Evolutionary conservation across 2,888 invertebrate genomes (phyloP).

Genomic region (Dolichopus griseipennis): DNA sequence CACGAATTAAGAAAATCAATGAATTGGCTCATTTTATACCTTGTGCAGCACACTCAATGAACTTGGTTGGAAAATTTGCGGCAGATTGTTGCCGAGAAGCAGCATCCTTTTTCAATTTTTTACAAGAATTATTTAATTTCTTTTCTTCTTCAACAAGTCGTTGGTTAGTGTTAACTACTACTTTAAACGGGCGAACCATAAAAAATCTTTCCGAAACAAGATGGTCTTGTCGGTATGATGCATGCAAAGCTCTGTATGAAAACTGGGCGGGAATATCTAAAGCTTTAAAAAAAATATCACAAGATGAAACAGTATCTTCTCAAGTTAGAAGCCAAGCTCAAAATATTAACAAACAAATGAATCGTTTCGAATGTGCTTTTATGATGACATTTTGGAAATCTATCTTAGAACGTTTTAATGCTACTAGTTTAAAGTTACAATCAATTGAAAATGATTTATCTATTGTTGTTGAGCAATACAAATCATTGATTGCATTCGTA

Average conservation of each 20-base stretch:
- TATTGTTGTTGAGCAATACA: background rate
- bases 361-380: slow-evolving; percentile 7
- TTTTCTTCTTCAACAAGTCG: slow-evolving; percentile 11
- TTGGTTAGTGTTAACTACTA: slow-evolving; percentile 10
- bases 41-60: too few species aligned
- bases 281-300: slow-evolving; percentile 8
- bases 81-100: slow-evolving; percentile 10
- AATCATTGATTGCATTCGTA: slow-evolving; percentile 2
- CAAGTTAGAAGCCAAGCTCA: slow-evolving; percentile 8
- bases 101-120: slow-evolving; percentile 10
- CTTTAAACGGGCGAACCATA: background rate
- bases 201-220: slow-evolving; percentile 1
- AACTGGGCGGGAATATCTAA: background rate
- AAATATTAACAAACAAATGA: slow-evolving; percentile 9
- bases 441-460: too few species aligned
- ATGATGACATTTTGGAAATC: slow-evolving; percentile 7
- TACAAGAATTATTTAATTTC: slow-evolving; percentile 9
- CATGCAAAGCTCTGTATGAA: too few species aligned
- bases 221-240: slow-evolving; percentile 8
- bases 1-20: too few species aligned
- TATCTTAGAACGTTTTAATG: too few species aligned
- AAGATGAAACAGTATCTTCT: slow-evolving; percentile 9
- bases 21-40: too few species aligned
- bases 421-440: too few species aligned
- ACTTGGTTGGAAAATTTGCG: slow-evolving; percentile 10